phyloP scores from a whole-genome alignment of 2,113 vertebrate species.

The Chionis minor region DNA sequence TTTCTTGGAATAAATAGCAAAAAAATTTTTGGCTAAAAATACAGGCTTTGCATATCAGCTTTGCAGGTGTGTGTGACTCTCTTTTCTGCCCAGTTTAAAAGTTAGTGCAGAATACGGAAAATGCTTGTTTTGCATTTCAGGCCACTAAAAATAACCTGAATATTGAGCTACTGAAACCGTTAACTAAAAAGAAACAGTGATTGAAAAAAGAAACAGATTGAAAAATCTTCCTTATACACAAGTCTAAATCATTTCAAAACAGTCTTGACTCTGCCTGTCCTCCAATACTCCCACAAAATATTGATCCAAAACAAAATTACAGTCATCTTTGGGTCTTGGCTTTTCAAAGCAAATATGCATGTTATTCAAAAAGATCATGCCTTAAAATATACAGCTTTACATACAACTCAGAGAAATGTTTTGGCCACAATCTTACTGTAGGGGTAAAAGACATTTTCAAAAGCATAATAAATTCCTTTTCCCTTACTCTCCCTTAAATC shows the following conservation, averaged over 20 bases:
- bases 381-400: neutral
- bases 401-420: neutral
- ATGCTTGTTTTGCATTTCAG: neutral
- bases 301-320: neutral
- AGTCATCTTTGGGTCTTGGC: neutral
- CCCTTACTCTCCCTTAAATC: neutral
- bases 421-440: neutral
- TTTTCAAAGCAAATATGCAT: slow-evolving; percentile 12
- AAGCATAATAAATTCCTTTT: neutral
- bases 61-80: neutral
- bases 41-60: neutral
- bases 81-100: neutral
- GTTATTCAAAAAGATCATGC: neutral
- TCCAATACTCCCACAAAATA: neutral
- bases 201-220: neutral
- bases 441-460: neutral
- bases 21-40: neutral
- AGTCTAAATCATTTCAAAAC: neutral
- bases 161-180: neutral
- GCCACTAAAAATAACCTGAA: neutral
- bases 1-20: neutral
- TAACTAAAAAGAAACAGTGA: neutral
- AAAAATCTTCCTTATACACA: neutral
- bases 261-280: neutral
- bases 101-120: neutral